Percentiles rank a stretch among this genome's conserved stretches.
Conservation (phyloP, 2,113 vertebrate genomes). For the Heptranchias perlo region DNA sequence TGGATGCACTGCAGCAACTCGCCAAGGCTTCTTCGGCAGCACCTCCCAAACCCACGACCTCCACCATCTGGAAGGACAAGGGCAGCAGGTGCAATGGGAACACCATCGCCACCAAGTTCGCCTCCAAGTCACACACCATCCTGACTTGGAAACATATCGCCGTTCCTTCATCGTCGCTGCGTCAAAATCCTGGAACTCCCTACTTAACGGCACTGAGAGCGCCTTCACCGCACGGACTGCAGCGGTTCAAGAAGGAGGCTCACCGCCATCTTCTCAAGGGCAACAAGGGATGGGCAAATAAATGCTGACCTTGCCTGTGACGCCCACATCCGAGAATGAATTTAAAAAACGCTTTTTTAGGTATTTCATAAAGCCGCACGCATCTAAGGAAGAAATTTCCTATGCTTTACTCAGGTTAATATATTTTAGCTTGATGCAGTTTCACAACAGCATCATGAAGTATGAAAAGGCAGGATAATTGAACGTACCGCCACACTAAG, state of each 20-base stretch:
- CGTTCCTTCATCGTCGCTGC: no score
- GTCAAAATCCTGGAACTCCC: neutral
- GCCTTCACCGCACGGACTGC: neutral
- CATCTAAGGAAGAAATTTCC: neutral
- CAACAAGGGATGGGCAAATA: neutral
- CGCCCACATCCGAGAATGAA: neutral
- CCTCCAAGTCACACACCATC: neutral
- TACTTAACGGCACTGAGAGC: neutral
- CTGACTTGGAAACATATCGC: neutral
- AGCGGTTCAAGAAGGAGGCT: neutral
- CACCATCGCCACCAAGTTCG: no score
- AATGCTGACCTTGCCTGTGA: neutral
- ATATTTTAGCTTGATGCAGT: neutral
- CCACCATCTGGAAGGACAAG: neutral
- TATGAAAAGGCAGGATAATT: no score
- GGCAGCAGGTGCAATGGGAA: no score
- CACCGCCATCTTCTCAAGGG: neutral
- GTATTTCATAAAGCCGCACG: neutral
- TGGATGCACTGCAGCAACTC: neutral
- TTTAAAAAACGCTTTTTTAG: neutral
- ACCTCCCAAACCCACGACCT: neutral
- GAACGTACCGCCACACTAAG: no score
- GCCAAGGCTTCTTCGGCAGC: neutral
- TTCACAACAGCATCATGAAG: neutral
- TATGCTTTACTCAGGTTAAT: neutral